Percentiles rank a stretch among this genome's conserved stretches.
Evolutionary conservation across 2,113 vertebrate species (phyloP).

Genomic region (Egretta garzetta): DNA sequence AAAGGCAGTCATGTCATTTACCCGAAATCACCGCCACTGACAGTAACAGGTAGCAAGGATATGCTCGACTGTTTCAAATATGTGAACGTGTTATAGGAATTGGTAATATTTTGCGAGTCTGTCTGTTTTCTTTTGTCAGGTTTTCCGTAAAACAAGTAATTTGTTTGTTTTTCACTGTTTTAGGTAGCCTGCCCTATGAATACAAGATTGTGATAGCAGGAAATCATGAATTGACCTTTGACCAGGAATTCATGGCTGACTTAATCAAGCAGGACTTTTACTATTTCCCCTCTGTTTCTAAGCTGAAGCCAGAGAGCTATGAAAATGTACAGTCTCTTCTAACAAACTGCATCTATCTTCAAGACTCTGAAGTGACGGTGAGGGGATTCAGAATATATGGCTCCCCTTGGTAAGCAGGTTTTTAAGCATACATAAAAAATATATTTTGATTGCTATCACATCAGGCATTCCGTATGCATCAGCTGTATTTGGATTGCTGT

Average conservation of each 20-base stretch:
- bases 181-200: slow-evolving; percentile 94
- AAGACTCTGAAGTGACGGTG: slow-evolving; percentile 94
- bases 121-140: not conserved
- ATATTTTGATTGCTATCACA: slow-evolving; percentile 14
- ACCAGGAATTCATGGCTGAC: slow-evolving; percentile 98
- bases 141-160: slow-evolving; percentile 18
- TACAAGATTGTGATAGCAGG: slow-evolving; percentile 96
- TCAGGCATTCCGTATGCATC: slow-evolving; percentile 2
- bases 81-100: not conserved
- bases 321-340: slow-evolving; percentile 96
- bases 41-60: not conserved
- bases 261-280: slow-evolving; percentile 99
- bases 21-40: not conserved
- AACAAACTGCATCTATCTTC: slow-evolving; percentile 98
- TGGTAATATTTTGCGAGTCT: not conserved
- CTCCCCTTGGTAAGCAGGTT: slow-evolving; percentile 90
- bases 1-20: slow-evolving; percentile 11
- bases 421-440: slow-evolving; percentile 43
- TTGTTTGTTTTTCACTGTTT: slow-evolving; percentile 52
- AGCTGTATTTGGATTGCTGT: not conserved
- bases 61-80: not conserved
- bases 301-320: slow-evolving; percentile 95
- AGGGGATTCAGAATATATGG: slow-evolving; percentile 93
- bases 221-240: slow-evolving; percentile 97
- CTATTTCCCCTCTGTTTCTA: slow-evolving; percentile 96